Base-by-base conservation (phyloP, 2,797 vertebrate species). In the Neoniphon sammara region DNA sequence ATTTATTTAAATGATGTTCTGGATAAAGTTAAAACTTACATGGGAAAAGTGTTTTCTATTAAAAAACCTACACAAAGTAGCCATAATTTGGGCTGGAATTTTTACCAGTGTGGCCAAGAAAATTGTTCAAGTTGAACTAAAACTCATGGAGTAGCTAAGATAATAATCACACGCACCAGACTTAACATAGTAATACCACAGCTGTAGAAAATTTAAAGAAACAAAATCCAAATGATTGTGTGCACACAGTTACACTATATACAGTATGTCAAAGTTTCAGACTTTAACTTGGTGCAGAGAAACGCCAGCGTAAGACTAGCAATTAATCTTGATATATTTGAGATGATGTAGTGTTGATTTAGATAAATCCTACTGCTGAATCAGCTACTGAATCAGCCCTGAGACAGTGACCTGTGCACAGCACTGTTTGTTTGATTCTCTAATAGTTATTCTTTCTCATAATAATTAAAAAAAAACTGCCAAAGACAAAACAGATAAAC, bases 11-110 rank as follows among this genome's bases (percentile, higher is more conserved):
- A 66, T 58, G 15, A 58, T 15, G 9, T 7, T 55, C 55, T 58
- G 53, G 49, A 46, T 62, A 1, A 50, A 73, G 74, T 71, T 31
- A 20, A 74, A 64, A 69, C 8, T 52, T 21, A 67, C 30, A 42
- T 5, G 1, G 34, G 14, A 46, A n/a, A 1, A 17, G 7, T 50
- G 18, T 58, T 54, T 55, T 69, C 47, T 20, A 50, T 50, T 20
- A 20, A 30, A 72, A 67, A 7, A 57, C 49, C 54, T 34, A 70
- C 56, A 54, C 1, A 12, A 44, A 46, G 47, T 15, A 42, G 12
- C 14, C 61, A 73, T 14, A 36, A 8, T 65, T 71, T 60, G 21
- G 27, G 10, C 31, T 46, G 18, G 18, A 54, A 20, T 14, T 65
- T 42, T 62, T 63, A 66, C 30, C 0, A 0, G 3, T 61, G 46